These are phyloP conservation scores for Drosophila saltans DNA, from an alignment of 1,140 invertebrate species.

Conservation along the genomic window DNA sequence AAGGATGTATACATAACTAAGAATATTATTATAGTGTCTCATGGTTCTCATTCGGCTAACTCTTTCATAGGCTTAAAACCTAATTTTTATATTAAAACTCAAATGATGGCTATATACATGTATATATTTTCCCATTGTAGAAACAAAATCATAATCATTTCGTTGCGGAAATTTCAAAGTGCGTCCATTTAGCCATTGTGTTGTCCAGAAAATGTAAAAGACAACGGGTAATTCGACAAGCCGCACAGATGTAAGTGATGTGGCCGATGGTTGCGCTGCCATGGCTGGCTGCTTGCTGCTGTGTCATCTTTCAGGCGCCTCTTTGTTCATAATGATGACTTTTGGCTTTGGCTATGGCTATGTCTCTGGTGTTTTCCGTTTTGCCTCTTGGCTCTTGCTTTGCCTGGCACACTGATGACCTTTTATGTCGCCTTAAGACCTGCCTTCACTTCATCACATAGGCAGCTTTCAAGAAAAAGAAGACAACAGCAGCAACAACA, in stretches of 20 bases:
- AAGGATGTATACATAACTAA: no score
- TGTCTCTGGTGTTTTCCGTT: no score
- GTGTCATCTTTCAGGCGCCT: constrained; percentile 73
- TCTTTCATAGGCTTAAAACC: no score
- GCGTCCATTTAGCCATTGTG: constrained; percentile 43
- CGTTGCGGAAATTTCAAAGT: not conserved
- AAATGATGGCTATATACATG: no score
- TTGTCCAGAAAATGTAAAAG: constrained; percentile 67
- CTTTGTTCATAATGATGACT: constrained; percentile 71
- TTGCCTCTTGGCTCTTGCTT: constrained; percentile 21
- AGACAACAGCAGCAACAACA: no score
- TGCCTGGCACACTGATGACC: constrained; percentile 63
- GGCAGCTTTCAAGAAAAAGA: constrained; percentile 15
- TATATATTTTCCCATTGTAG: no score
- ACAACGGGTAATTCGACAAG: constrained; percentile 45
- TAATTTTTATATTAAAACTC: no score
- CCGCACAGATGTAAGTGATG: constrained; percentile 22
- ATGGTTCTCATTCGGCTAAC: no score
- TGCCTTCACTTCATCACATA: constrained; percentile 64
- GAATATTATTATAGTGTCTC: no score
- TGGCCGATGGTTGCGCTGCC: constrained; percentile 12
- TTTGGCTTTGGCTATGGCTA: constrained; percentile 14
- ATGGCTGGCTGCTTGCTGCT: constrained; percentile 42
- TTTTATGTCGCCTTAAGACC: constrained; percentile 70
- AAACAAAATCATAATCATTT: not conserved